Base-by-base conservation (phyloP, 2,113 vertebrate genomes). In the Heteronetta atricapilla region DNA sequence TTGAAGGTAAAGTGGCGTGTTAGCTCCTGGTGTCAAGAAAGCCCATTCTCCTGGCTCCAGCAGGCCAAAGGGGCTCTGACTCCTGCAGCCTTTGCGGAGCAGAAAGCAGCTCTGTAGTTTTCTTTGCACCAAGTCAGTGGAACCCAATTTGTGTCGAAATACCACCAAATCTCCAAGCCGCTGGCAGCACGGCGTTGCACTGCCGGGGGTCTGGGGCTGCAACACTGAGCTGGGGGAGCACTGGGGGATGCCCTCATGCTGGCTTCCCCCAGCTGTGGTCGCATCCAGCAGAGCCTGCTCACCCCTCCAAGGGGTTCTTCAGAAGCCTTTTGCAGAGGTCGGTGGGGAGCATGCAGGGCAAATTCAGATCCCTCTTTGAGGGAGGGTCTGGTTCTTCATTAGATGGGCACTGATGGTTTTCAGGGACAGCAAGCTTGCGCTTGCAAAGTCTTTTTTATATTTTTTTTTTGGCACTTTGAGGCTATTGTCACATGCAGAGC, bases 261-360 rank as follows among this genome's bases (percentile, higher is more conserved):
- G 58, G 58, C 58, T 23, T 34, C 12, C 21, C 33, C 58, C n/a
- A 20, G 21, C 33, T 59, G 33, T 21, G 9, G 33, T n/a, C 33
- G 22, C 33, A n/a, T 22, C 33, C 20, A 8, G 12, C 22, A 21
- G n/a, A 13, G 20, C 11, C 26, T 3, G 3, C 55, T 44, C 36
- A 31, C 36, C 53, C 8, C 10, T 26, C 56, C 0, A 0, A 0
- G 0, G 2, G 10, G 40, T 0, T 58, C 40, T 59, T 31, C 21
- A 4, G 42, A 5, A 6, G 58, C 77, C 40, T 13, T 40, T 40
- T 40, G 40, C 40, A 59, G 33, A 20, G 12, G 21, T n/a, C 20
- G 4, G 58, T n/a, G 3, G n/a, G 58, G 58, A 21, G 21, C 42
- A 21, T 16, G 34, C 10, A 31, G 33, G 67, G 28, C 16, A 80